These are phyloP conservation scores for Pseudopodoces humilis DNA, from an alignment of 2,113 vertebrate genomes.

Conservation along the genomic window DNA sequence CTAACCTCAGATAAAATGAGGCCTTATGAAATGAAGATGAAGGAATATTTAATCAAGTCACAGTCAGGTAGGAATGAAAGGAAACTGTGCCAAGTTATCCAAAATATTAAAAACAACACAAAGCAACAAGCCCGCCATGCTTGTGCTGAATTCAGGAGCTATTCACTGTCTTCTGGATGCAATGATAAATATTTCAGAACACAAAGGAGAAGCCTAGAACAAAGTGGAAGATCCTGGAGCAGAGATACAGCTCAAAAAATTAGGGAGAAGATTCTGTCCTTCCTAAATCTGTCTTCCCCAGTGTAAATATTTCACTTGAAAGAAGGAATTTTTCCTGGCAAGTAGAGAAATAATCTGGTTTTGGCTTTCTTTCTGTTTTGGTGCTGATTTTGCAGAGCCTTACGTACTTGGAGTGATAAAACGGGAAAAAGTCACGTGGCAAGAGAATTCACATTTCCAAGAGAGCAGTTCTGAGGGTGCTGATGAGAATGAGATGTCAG, in stretches of 20 bases:
- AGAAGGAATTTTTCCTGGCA: not conserved
- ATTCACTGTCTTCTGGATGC: too few species aligned
- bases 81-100: too few species aligned
- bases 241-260: too few species aligned
- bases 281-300: not conserved
- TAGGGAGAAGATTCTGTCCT: not conserved
- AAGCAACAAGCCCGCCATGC: too few species aligned
- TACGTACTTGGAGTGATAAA: slow-evolving; percentile 78
- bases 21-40: too few species aligned
- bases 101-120: too few species aligned
- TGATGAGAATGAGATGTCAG: slow-evolving; percentile 60
- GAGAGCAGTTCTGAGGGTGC: slow-evolving; percentile 90
- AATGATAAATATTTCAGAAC: too few species aligned
- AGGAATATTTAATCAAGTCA: too few species aligned
- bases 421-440: slow-evolving; percentile 78
- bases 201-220: not conserved
- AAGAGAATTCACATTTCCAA: slow-evolving; percentile 81
- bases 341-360: not conserved
- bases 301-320: not conserved
- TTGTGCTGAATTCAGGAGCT: too few species aligned
- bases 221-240: too few species aligned
- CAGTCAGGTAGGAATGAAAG: too few species aligned
- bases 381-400: slow-evolving; percentile 59
- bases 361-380: not conserved
- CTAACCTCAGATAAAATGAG: too few species aligned